phyloP scores from a whole-genome alignment of 2,113 vertebrate species.

The Macroglossus sobrinus region DNA sequence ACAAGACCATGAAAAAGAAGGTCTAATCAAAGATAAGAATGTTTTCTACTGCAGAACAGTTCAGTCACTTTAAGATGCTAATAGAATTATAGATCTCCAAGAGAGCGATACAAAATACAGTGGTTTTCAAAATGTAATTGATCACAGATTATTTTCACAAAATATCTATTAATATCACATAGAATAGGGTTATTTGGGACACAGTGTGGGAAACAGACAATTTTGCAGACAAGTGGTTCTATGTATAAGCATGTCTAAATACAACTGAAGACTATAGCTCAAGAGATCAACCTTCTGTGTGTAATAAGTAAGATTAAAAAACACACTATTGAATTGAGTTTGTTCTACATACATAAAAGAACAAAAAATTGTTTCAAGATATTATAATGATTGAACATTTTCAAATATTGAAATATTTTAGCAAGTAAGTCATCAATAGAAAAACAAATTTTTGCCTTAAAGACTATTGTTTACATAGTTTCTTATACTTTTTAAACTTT shows the following conservation, averaged over 20 bases:
- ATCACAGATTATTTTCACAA: background rate
- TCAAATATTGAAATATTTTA: background rate
- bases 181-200: background rate
- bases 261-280: background rate
- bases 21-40: background rate
- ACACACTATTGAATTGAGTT: background rate
- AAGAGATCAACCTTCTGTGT: background rate
- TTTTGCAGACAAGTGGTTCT: background rate
- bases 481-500: background rate
- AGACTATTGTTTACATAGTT: background rate
- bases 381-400: background rate
- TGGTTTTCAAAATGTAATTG: background rate
- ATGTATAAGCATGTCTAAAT: background rate
- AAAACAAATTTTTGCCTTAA: background rate
- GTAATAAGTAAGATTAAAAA: background rate
- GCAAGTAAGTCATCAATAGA: background rate
- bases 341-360: background rate
- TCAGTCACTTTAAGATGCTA: background rate
- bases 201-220: background rate
- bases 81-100: background rate
- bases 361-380: background rate
- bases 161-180: background rate
- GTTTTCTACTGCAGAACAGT: background rate
- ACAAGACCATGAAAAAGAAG: background rate
- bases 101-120: background rate